Evolutionary conservation across 2,888 invertebrate genomes (phyloP).

Genomic region (Venusia cambrica): DNA sequence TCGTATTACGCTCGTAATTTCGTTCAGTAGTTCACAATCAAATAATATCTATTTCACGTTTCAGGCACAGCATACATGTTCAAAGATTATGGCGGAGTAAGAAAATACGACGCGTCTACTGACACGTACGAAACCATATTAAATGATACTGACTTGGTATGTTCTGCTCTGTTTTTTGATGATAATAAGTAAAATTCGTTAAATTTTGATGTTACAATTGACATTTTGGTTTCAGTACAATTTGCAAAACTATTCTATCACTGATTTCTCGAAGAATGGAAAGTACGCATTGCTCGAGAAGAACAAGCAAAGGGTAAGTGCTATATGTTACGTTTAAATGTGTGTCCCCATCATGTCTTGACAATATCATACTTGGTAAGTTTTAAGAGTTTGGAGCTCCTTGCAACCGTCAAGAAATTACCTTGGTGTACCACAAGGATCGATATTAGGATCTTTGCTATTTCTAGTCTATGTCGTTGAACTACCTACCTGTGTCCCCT

Average conservation of each 20-base stretch:
- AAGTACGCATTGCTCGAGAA: constrained; percentile 52
- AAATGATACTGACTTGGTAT: constrained; percentile 56
- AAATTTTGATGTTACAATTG: constrained; percentile 1
- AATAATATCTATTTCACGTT: constrained; percentile 37
- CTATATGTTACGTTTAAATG: too few species aligned
- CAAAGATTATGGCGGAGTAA: constrained; percentile 51
- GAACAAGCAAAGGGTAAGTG: constrained; percentile 54
- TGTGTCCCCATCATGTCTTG: too few species aligned
- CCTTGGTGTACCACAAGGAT: too few species aligned
- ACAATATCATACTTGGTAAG: too few species aligned
- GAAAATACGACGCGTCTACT: constrained; percentile 50
- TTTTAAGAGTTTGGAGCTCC: too few species aligned
- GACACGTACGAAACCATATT: constrained; percentile 44
- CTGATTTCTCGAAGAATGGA: constrained; percentile 56
- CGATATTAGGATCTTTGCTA: too few species aligned
- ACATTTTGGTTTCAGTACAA: constrained; percentile 45
- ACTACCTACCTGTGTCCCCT: too few species aligned
- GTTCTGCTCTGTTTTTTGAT: constrained; percentile 26
- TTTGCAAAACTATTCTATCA: constrained; percentile 46
- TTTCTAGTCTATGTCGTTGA: too few species aligned
- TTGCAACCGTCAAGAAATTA: too few species aligned
- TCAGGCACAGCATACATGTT: constrained; percentile 59
- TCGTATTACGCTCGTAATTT: too few species aligned
- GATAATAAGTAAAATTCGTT: constrained; percentile 10
- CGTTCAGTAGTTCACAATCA: too few species aligned